Evolutionary conservation across 2,113 vertebrate species (phyloP), one percentile per base, ranked within the genome.

Genomic region (Miniopterus natalensis): DNA sequence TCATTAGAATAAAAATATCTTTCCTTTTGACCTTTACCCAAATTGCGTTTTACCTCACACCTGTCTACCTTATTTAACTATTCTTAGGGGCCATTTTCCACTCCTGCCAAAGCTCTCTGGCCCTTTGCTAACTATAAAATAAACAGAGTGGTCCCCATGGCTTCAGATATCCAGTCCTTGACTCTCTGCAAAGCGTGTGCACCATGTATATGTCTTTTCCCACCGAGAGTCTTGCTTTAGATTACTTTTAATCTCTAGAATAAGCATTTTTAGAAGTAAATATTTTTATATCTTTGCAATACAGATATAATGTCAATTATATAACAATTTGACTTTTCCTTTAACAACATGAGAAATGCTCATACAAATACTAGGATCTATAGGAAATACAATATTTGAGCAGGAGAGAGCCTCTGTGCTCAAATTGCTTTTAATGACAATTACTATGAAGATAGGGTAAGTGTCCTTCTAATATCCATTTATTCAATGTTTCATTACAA

Each of bases 81-180:
- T 51, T n/a, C 21, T 55, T 21, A 81, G 1, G 61, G 29, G 15
- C 23, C 11, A 7, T 47, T 91, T 42, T 40, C 27, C 2, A 73
- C 27, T 86, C 78, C 15, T 11, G 81, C n/a, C 14, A 21, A 57
- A 29, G n/a, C 3, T 66, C 20, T 55, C 18, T 45, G 47, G 15
- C 18, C 29, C 0, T 51, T 77, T 61, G 12, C 9, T 40, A 25
- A 42, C 5, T 9, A 23, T 36, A 25, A 75, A 81, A 49, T 57
- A 79, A 63, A 59, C 5, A 1, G 10, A 80, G 25, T 11, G 17
- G 12, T 11, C 6, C 5, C 47, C 5, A 1, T 3, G 8, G 3
- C 5, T 61, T n/a, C 53, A 17, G 1, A 20, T 17, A 2, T 36
- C 6, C 0, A 1, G 18, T 7, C 14, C 21, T 40, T 15, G 25